Percentiles rank a stretch among this genome's conserved stretches.
Conservation (phyloP, 2,113 vertebrate species). For the Paramisgurnus dabryanus region DNA sequence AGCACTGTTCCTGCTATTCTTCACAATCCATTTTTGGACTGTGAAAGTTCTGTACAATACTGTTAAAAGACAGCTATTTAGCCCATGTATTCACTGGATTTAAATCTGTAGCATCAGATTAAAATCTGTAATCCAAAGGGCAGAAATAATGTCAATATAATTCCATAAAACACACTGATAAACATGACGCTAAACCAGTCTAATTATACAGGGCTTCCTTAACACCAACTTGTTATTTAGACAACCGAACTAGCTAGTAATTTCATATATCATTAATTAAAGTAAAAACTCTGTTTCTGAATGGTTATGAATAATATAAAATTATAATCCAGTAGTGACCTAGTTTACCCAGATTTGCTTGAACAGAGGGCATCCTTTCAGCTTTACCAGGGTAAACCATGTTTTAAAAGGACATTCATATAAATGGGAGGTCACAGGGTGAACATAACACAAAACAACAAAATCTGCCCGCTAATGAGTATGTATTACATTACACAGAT, state of each 20-base stretch:
- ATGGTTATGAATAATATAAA: slow-evolving; percentile 59
- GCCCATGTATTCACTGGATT: neutral
- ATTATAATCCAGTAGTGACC: slow-evolving; percentile 68
- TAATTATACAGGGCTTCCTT: neutral
- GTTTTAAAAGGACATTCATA: neutral
- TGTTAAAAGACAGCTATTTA: neutral
- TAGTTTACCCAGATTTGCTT: slow-evolving; percentile 56
- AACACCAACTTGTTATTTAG: neutral
- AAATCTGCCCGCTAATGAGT: neutral
- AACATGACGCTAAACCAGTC: neutral
- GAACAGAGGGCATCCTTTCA: neutral
- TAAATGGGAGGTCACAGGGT: neutral
- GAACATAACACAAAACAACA: neutral
- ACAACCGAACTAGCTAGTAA: neutral
- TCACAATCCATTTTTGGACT: neutral
- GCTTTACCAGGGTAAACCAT: slow-evolving; percentile 7
- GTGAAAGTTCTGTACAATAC: neutral
- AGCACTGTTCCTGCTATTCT: neutral
- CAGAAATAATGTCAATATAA: too few species aligned
- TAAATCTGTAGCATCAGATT: neutral
- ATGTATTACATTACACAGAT: neutral
- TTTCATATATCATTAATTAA: neutral
- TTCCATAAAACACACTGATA: neutral
- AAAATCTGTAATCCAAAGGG: neutral
- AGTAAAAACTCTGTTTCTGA: slow-evolving; percentile 14